Evolutionary conservation across 2,797 vertebrate genomes (phyloP).

Genomic region (Sebastes trivittatus): DNA sequence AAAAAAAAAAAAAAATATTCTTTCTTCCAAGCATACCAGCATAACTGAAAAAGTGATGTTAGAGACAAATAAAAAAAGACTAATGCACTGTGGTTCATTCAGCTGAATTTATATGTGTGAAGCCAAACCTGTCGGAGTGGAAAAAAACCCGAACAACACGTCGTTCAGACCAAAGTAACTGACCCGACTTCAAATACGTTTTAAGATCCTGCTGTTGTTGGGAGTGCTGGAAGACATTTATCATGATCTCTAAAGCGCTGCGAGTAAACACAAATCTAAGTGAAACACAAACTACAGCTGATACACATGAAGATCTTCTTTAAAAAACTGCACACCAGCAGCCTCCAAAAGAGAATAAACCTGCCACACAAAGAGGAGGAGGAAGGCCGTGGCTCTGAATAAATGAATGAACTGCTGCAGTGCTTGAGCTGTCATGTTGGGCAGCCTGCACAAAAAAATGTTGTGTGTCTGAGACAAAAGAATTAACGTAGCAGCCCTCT

Average conservation of each 20-base stretch:
- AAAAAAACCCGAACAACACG: neutral
- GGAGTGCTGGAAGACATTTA: neutral
- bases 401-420: neutral
- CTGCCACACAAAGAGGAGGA: neutral
- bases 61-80: neutral
- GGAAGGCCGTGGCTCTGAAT: conserved; percentile 3
- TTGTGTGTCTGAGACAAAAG: neutral
- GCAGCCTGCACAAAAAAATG: neutral
- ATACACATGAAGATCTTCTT: neutral
- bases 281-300: neutral
- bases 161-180: neutral
- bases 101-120: neutral
- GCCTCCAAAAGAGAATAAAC: neutral
- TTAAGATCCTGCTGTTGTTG: neutral
- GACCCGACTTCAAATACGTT: neutral
- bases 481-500: neutral
- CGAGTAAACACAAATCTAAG: neutral
- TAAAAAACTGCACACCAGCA: neutral
- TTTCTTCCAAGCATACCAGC: neutral
- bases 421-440: neutral
- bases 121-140: neutral
- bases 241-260: neutral
- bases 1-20: neutral
- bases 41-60: neutral
- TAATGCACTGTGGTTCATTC: neutral